Evolutionary conservation across 2,113 vertebrate genomes (phyloP).

Genomic region (Vidua chalybeata): DNA sequence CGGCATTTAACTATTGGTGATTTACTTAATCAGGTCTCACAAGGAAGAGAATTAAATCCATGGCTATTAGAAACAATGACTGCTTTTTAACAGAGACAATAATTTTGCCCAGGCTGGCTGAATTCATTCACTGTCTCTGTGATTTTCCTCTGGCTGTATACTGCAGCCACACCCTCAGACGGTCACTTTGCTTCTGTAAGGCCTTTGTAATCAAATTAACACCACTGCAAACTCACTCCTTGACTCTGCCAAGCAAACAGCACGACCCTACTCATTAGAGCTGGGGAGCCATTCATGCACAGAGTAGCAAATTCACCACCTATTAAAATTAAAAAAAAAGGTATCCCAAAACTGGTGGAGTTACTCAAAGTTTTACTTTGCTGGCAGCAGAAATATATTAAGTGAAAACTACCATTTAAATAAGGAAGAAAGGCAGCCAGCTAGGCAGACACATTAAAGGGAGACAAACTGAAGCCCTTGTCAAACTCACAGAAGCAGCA

Average conservation of each 20-base stretch:
- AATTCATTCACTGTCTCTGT: neutral
- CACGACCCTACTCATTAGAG: neutral
- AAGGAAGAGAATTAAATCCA: neutral
- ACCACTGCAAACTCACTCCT: neutral
- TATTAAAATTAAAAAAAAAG: neutral
- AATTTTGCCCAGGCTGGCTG: neutral
- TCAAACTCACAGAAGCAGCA: neutral
- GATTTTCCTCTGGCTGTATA: neutral
- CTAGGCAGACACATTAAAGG: neutral
- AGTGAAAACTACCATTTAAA: neutral
- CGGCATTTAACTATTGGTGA: neutral
- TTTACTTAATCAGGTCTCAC: neutral
- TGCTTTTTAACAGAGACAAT: neutral
- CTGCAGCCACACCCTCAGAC: neutral
- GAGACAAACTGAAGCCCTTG: neutral
- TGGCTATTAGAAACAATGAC: slow-evolving; percentile 5
- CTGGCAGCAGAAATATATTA: neutral
- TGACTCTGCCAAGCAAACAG: neutral
- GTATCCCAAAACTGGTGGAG: neutral
- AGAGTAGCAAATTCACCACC: neutral
- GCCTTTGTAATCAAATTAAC: neutral
- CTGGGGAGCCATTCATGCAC: neutral
- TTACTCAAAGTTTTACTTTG: neutral
- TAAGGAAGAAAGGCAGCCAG: neutral
- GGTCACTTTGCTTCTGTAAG: neutral